Evolutionary conservation across 2,797 vertebrate species (phyloP).

Genomic region (Oreochromis mossambicus): DNA sequence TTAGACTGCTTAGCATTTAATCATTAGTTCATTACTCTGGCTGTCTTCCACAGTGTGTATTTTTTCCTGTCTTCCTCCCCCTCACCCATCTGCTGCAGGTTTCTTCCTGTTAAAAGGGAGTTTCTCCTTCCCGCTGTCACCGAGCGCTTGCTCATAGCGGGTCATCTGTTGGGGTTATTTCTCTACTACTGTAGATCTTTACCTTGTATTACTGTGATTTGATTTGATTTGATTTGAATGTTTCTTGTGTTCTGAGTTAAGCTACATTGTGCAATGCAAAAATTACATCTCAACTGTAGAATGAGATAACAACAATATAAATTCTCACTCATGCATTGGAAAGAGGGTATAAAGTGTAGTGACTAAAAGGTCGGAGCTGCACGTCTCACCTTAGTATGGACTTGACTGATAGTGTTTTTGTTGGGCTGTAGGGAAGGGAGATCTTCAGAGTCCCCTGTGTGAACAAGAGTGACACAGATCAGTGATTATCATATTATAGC

Average conservation of each 20-base stretch:
- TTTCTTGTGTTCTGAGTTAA: background rate
- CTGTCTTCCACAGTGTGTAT: background rate
- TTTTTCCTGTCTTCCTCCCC: background rate
- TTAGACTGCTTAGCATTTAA: background rate
- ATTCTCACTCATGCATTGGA: background rate
- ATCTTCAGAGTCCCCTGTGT: constrained; percentile 96
- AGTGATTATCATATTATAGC: background rate
- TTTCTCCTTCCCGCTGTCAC: background rate
- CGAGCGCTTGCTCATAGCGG: background rate
- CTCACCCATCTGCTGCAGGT: background rate
- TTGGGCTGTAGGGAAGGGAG: constrained; percentile 97
- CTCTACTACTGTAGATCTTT: background rate
- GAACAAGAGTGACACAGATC: constrained; percentile 46
- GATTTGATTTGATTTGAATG: background rate
- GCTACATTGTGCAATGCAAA: background rate
- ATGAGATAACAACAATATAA: background rate
- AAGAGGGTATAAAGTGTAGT: background rate
- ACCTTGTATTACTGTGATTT: background rate
- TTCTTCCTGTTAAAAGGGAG: background rate
- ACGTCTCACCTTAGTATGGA: constrained; percentile 93
- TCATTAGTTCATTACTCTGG: background rate
- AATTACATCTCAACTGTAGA: background rate
- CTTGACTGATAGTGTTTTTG: constrained; percentile 98
- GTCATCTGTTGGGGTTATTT: background rate
- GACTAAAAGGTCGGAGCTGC: background rate